Conservation (phyloP, 2,888 invertebrate genomes). For the Mimumesa dahlbomi region DNA sequence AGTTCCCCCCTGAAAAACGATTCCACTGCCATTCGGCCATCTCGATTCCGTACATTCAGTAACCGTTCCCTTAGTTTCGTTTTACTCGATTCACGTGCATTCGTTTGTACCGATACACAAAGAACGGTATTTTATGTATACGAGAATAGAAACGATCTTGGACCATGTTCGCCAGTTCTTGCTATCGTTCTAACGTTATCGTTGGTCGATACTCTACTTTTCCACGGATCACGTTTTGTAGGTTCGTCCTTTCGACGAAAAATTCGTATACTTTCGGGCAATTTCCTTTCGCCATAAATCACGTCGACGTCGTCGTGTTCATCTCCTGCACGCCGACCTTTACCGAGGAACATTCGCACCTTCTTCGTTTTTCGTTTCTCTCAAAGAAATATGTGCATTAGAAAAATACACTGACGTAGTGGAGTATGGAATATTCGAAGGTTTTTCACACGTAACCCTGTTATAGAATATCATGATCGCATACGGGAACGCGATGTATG, state of each 20-base stretch:
- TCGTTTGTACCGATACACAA: conserved; percentile 32
- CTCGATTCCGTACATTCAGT: conserved; percentile 23
- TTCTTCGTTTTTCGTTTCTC: conserved; percentile 32
- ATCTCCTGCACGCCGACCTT: conserved; percentile 51
- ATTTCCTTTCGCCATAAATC: conserved; percentile 68
- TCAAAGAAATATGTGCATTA: conserved; percentile 43
- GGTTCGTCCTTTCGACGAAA: conserved; percentile 53
- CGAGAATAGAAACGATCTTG: conserved; percentile 21
- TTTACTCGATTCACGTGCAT: conserved; percentile 29
- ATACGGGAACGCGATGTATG: neutral
- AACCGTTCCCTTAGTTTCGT: conserved; percentile 44
- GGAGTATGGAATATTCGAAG: no score
- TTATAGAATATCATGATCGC: neutral
- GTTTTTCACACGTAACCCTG: no score
- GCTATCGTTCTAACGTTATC: conserved; percentile 53
- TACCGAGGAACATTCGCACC: conserved; percentile 40
- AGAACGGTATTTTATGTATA: conserved; percentile 14
- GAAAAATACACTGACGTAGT: neutral
- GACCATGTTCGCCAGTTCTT: conserved; percentile 43
- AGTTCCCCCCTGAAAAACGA: conserved; percentile 53
- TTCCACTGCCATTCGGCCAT: conserved; percentile 24
- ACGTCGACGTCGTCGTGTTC: conserved; percentile 58
- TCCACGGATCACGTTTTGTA: conserved; percentile 61
- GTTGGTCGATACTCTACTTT: conserved; percentile 47
- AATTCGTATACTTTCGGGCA: conserved; percentile 64